These are phyloP conservation scores for Tragopan temminckii DNA, from an alignment of 2,797 vertebrate genomes.

Conservation along the genomic window DNA sequence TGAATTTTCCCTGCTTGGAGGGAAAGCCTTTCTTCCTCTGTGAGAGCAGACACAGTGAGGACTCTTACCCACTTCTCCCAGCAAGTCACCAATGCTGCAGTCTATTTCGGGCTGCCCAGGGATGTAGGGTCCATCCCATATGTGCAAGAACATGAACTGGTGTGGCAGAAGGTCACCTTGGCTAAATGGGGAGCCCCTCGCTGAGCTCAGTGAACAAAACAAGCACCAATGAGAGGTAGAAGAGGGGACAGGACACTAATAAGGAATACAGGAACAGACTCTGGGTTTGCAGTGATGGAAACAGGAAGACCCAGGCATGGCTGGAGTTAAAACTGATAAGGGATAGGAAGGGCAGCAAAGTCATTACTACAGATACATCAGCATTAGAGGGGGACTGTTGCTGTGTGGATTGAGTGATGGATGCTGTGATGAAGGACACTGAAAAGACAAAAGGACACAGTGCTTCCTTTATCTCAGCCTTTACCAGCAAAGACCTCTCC, in stretches of 20 bases:
- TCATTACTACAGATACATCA: background rate
- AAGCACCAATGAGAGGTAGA: background rate
- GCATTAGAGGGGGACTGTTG: background rate
- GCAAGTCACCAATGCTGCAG: background rate
- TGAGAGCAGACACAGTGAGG: background rate
- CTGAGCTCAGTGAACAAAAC: background rate
- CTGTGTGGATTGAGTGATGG: background rate
- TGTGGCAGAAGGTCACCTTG: background rate
- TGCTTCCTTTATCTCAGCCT: background rate
- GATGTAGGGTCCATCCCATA: accelerated
- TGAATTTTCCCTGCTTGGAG: background rate
- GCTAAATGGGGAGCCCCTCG: background rate
- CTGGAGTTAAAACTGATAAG: background rate
- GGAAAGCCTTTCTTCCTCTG: background rate
- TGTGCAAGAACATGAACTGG: background rate
- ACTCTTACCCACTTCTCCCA: background rate
- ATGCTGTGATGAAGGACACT: background rate
- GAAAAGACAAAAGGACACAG: background rate
- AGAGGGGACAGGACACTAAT: background rate
- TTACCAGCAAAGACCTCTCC: background rate
- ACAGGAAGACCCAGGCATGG: background rate
- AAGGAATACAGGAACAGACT: background rate
- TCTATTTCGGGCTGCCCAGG: background rate
- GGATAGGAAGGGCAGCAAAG: background rate
- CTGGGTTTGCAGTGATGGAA: background rate